Conservation (phyloP, 2,888 invertebrate genomes). For the Hydrotaea diabolus region DNA sequence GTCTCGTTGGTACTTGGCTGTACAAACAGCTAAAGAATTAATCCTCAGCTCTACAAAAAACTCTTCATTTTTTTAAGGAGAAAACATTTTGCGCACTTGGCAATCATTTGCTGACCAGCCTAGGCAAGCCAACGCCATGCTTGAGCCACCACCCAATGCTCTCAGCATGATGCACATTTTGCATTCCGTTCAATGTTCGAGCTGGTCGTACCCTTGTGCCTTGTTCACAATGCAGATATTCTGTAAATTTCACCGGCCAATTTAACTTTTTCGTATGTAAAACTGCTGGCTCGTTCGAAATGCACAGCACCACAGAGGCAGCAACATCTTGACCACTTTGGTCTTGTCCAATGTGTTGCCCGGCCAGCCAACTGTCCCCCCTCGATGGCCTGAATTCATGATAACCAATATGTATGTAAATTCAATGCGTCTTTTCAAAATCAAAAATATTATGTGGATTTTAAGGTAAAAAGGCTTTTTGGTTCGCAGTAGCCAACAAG, state of each 20-base stretch:
- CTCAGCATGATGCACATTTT: slow-evolving; percentile 65
- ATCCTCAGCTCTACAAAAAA: too few relatives aligned
- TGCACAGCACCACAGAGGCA: slow-evolving; percentile 47
- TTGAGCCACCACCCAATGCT: slow-evolving; percentile 4
- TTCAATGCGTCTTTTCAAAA: slow-evolving; percentile 66
- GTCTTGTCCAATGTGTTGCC: slow-evolving; percentile 41
- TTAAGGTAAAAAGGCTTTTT: slow-evolving; percentile 63
- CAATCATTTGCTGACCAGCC: slow-evolving; percentile 29
- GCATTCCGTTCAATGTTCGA: slow-evolving; percentile 37
- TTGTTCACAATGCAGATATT: slow-evolving; percentile 66
- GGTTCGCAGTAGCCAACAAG: slow-evolving; percentile 1
- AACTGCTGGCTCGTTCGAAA: slow-evolving; percentile 63
- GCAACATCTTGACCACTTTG: slow-evolving; percentile 55
- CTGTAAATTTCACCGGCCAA: slow-evolving; percentile 66
- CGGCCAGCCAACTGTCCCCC: background rate
- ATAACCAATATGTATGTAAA: slow-evolving; percentile 66
- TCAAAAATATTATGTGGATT: slow-evolving; percentile 67
- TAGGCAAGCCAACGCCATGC: background rate
- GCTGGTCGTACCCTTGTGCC: background rate
- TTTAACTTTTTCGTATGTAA: slow-evolving; percentile 70
- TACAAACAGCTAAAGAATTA: too few relatives aligned
- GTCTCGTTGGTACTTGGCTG: too few relatives aligned
- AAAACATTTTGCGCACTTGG: background rate
- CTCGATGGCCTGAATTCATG: background rate
- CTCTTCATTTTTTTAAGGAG: too few relatives aligned